Evolutionary conservation across 1,140 invertebrate genomes (phyloP).

Genomic region (Trypoxylus dichotomus): DNA sequence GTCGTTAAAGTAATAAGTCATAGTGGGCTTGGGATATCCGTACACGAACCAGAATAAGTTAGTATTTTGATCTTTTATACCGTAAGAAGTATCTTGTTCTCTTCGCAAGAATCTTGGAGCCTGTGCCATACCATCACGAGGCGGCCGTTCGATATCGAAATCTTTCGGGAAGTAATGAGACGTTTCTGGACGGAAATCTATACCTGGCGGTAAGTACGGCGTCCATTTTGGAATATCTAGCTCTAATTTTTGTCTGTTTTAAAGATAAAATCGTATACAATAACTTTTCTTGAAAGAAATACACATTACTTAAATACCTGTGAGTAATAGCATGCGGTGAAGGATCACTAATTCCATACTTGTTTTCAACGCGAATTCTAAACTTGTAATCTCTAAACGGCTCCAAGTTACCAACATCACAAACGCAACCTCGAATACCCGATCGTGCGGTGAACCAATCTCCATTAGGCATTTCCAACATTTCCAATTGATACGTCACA

Average conservation of each 20-base stretch:
- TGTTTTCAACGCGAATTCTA: slow-evolving; percentile 91
- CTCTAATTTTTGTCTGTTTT: slow-evolving; percentile 70
- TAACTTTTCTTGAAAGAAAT: no score
- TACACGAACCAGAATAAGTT: slow-evolving; percentile 91
- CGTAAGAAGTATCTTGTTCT: slow-evolving; percentile 83
- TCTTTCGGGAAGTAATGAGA: slow-evolving; percentile 89
- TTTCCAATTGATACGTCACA: slow-evolving; percentile 92
- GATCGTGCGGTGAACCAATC: slow-evolving; percentile 84
- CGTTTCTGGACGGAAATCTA: slow-evolving; percentile 82
- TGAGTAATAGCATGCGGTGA: slow-evolving; percentile 84
- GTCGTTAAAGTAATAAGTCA: slow-evolving; percentile 86
- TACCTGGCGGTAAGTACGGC: slow-evolving; percentile 77
- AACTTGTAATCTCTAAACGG: slow-evolving; percentile 91
- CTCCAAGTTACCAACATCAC: slow-evolving; percentile 80
- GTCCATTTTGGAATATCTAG: slow-evolving; percentile 78
- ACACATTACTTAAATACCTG: no score
- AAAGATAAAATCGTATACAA: not conserved
- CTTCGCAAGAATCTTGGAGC: slow-evolving; percentile 81
- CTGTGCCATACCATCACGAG: slow-evolving; percentile 80
- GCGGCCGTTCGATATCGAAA: slow-evolving; percentile 84
- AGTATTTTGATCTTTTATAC: slow-evolving; percentile 83
- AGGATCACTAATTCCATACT: slow-evolving; percentile 95
- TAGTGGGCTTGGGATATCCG: slow-evolving; percentile 88
- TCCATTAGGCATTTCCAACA: slow-evolving; percentile 84
- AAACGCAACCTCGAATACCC: slow-evolving; percentile 80